Conservation (phyloP, 2,113 vertebrate genomes). For the Chamaea fasciata region DNA sequence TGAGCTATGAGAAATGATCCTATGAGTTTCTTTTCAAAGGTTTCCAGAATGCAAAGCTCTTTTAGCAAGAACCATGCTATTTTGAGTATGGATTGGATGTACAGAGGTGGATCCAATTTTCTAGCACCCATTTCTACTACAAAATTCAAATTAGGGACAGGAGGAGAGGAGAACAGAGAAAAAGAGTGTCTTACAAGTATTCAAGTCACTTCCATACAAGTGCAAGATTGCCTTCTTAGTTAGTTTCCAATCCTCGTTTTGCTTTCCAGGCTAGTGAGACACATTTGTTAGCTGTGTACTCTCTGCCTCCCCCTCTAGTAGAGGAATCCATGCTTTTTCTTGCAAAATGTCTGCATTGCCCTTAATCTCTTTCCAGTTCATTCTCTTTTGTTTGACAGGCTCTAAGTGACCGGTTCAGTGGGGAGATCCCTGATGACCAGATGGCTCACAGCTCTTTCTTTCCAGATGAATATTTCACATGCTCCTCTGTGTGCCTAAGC, state of each 20-base stretch:
- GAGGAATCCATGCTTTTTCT: not conserved
- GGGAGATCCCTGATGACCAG: conserved; percentile 92
- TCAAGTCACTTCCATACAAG: not conserved
- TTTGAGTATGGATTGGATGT: not conserved
- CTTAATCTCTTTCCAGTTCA: not conserved
- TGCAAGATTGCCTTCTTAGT: not conserved
- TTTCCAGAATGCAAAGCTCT: not conserved
- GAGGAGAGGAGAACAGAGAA: not conserved
- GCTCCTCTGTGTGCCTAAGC: conserved; percentile 92
- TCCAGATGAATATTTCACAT: conserved; percentile 98
- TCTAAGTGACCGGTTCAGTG: conserved; percentile 93
- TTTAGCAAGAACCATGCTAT: not conserved
- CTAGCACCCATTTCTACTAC: not conserved
- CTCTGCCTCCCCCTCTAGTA: not conserved
- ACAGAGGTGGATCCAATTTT: not conserved
- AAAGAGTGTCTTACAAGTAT: not conserved
- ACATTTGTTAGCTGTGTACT: not conserved
- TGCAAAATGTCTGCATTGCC: not conserved
- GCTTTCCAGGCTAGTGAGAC: not conserved
- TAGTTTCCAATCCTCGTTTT: not conserved
- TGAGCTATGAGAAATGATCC: not conserved
- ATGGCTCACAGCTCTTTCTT: conserved; percentile 95
- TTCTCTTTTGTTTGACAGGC: conserved; percentile 73
- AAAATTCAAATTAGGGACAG: not conserved
- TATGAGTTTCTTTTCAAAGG: not conserved